These are phyloP conservation scores for Gila orcuttii DNA, from an alignment of 2,113 vertebrate genomes.

Conservation along the genomic window DNA sequence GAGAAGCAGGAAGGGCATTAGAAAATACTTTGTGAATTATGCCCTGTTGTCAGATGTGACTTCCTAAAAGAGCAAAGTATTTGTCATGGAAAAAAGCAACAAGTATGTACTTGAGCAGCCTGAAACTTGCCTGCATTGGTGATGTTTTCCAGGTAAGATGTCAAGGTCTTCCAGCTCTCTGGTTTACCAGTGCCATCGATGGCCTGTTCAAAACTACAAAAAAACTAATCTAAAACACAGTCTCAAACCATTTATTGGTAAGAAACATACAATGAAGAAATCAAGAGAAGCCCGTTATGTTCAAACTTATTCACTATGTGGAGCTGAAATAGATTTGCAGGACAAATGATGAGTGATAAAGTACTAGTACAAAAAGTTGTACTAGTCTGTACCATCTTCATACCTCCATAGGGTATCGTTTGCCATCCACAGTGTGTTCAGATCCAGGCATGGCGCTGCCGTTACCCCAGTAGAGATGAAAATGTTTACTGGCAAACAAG, in stretches of 20 bases:
- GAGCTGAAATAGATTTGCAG: constrained; percentile 60
- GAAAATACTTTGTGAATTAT: neutral
- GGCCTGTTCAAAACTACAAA: constrained; percentile 10
- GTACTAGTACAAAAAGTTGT: neutral
- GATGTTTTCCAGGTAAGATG: constrained; percentile 61
- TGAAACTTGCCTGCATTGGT: constrained; percentile 36
- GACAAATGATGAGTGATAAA: neutral
- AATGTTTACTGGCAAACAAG: constrained; percentile 61
- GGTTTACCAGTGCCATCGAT: constrained; percentile 45
- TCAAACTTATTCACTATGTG: constrained; percentile 71
- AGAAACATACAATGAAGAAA: constrained; percentile 57
- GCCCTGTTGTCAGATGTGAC: too few species aligned
- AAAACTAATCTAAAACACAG: neutral
- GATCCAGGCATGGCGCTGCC: constrained; percentile 61
- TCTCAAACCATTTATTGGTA: too few species aligned
- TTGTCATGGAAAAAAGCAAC: too few species aligned
- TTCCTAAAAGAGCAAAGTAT: too few species aligned
- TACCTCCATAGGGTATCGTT: constrained; percentile 75
- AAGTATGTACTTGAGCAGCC: neutral
- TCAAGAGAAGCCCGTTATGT: constrained; percentile 67
- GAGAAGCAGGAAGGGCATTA: neutral
- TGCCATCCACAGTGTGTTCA: constrained; percentile 70
- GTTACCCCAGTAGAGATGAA: constrained; percentile 78
- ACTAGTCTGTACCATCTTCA: neutral
- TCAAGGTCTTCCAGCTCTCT: constrained; percentile 64